phyloP scores from a whole-genome alignment of 2,113 vertebrate species.

The Chamaetylas fuelleborni region DNA sequence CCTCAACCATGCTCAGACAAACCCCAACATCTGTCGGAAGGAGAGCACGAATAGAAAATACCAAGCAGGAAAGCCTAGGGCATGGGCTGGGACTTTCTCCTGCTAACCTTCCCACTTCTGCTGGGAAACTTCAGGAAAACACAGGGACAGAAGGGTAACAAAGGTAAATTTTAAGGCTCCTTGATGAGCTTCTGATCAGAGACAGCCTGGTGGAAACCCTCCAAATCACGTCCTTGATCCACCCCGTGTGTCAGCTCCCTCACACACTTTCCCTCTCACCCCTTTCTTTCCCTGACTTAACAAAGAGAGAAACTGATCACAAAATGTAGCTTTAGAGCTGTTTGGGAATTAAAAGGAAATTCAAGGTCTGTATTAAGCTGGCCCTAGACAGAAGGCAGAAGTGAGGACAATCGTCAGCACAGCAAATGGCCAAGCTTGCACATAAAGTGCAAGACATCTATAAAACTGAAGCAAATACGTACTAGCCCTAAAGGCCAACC shows the following conservation, averaged over 20 bases:
- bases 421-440: neutral
- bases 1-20: neutral
- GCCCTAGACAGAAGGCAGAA: neutral
- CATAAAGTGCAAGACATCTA: fast-evolving
- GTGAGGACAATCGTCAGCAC: neutral
- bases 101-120: fast-evolving
- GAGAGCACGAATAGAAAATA: neutral
- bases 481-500: neutral
- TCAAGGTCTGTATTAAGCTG: neutral
- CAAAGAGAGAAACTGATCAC: neutral
- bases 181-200: neutral
- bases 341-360: neutral
- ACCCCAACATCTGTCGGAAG: neutral
- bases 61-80: neutral
- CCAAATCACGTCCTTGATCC: neutral
- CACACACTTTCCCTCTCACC: neutral
- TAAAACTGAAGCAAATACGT: neutral
- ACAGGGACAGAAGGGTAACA: neutral
- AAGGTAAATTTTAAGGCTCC: neutral
- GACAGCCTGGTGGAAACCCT: neutral
- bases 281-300: neutral
- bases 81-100: neutral
- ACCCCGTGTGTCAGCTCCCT: neutral
- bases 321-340: neutral
- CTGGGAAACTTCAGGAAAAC: neutral